Evolutionary conservation across 37 sponge, comb jelly and placozoan species (phyloP).

Genomic region (Chondrilla cf. caribensis): DNA sequence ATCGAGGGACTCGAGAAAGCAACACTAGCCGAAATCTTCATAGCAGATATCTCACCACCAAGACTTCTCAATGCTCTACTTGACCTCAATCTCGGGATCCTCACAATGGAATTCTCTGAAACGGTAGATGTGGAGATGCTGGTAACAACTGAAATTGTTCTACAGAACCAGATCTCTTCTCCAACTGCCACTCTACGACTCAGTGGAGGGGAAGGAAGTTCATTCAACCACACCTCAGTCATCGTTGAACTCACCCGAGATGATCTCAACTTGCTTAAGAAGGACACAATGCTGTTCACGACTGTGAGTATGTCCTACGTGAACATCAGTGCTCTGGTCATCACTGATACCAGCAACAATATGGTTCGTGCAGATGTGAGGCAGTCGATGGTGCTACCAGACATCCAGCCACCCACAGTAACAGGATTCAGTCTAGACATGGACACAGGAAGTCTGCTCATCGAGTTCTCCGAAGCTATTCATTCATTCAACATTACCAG

Average conservation of each 20-base stretch:
- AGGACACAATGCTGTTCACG: constrained; percentile 33
- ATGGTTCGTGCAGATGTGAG: not conserved
- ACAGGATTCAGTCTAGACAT: constrained; percentile 67
- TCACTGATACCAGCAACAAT: constrained; percentile 86
- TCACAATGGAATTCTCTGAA: constrained; percentile 68
- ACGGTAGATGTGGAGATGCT: constrained; percentile 66
- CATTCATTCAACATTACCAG: constrained; percentile 31
- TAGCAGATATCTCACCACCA: constrained; percentile 59
- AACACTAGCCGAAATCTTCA: constrained; percentile 11
- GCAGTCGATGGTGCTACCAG: constrained; percentile 29
- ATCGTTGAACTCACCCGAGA: constrained; percentile 35
- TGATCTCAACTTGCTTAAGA: constrained; percentile 73
- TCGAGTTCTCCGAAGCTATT: constrained; percentile 75
- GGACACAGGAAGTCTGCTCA: constrained; percentile 51
- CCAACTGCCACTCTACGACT: constrained; percentile 25
- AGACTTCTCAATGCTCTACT: constrained; percentile 26
- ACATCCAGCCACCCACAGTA: constrained; percentile 39
- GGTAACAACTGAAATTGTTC: constrained; percentile 40
- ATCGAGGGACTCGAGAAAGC: constrained; percentile 11
- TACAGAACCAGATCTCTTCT: constrained; percentile 45
- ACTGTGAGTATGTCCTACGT: constrained; percentile 18
- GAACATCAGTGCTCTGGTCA: constrained; percentile 33
- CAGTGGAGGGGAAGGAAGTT: constrained; percentile 39
- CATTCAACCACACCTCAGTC: constrained; percentile 45
- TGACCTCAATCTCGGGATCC: constrained; percentile 63